A percentile compares a stretch with the other conserved stretches of the same genome.
phyloP scores from a whole-genome alignment of 1,140 invertebrate species.

The Lepidostoma basale region DNA sequence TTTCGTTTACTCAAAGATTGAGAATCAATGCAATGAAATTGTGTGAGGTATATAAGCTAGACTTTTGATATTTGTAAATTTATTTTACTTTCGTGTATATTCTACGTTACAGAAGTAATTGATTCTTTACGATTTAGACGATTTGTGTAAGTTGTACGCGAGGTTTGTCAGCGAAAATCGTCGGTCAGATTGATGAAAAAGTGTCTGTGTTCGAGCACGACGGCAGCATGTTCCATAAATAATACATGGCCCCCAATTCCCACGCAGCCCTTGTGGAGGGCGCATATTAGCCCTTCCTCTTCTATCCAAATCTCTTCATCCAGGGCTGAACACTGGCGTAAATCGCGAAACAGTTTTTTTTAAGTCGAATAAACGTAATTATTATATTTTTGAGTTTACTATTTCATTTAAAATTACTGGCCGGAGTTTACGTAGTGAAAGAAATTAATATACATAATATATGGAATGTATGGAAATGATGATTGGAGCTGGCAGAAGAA shows the following conservation, averaged over 20 bases:
- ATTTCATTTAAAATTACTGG: too few species aligned
- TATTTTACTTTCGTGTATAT: too few species aligned
- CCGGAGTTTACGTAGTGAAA: too few species aligned
- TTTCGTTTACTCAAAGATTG: not conserved
- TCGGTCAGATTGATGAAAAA: slow-evolving; percentile 14
- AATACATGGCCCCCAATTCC: slow-evolving; percentile 6
- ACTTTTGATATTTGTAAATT: too few species aligned
- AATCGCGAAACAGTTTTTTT: not conserved
- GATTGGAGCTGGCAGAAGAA: too few species aligned
- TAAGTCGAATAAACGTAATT: not conserved
- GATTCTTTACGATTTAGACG: too few species aligned
- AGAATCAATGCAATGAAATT: too few species aligned
- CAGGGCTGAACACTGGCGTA: not conserved
- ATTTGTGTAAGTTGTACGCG: not conserved
- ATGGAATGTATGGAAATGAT: too few species aligned
- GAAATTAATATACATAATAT: too few species aligned
- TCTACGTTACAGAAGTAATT: too few species aligned
- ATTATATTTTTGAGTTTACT: too few species aligned
- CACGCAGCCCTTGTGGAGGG: slow-evolving; percentile 15
- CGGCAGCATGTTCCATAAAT: slow-evolving; percentile 11
- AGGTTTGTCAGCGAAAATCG: not conserved
- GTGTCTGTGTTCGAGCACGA: not conserved
- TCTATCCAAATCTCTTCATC: not conserved
- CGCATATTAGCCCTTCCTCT: not conserved
- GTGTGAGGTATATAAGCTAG: too few species aligned